A percentile compares a stretch with the other conserved stretches of the same genome.
phyloP scores from a whole-genome alignment of 2,113 vertebrate genomes.

The Grammomys surdaster region DNA sequence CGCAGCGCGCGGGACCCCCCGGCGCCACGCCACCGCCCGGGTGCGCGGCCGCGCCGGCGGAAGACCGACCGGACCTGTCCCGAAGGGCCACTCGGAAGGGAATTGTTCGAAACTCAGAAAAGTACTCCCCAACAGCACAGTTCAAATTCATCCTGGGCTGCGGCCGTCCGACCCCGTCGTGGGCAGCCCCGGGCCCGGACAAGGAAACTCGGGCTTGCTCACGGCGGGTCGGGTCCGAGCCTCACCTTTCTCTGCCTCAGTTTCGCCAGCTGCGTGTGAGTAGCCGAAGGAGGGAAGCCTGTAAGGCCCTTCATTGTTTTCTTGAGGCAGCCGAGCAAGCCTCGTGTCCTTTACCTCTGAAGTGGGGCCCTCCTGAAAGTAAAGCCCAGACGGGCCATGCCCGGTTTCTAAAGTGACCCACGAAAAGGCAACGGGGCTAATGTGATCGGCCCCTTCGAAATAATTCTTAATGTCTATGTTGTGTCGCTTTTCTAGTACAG shows the following conservation, averaged over 20 bases:
- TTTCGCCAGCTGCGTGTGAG: neutral
- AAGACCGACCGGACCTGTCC: constrained; percentile 4
- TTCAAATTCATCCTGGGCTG: neutral
- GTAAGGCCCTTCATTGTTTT: neutral
- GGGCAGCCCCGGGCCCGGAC: neutral
- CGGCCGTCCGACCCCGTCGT: neutral
- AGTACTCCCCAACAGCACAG: neutral
- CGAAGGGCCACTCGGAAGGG: constrained; percentile 26
- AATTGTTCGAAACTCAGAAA: constrained; percentile 53
- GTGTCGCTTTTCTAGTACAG: neutral
- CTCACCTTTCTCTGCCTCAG: constrained; percentile 46
- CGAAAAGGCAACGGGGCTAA: neutral
- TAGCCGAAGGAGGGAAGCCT: neutral
- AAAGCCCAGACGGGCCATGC: neutral
- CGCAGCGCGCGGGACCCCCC: neutral
- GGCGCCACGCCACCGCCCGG: neutral
- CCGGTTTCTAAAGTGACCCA: neutral
- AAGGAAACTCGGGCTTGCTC: neutral
- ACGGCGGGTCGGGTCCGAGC: neutral
- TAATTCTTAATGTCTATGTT: neutral
- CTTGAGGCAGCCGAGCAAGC: neutral
- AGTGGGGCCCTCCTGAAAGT: neutral
- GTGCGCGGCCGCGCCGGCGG: neutral
- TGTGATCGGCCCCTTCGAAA: neutral
- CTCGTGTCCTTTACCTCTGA: neutral